Evolutionary conservation across 92 coral and sea anemone species (phyloP), one percentile per base, ranked within the genome.

Genomic region (Blastomussa wellsi): DNA sequence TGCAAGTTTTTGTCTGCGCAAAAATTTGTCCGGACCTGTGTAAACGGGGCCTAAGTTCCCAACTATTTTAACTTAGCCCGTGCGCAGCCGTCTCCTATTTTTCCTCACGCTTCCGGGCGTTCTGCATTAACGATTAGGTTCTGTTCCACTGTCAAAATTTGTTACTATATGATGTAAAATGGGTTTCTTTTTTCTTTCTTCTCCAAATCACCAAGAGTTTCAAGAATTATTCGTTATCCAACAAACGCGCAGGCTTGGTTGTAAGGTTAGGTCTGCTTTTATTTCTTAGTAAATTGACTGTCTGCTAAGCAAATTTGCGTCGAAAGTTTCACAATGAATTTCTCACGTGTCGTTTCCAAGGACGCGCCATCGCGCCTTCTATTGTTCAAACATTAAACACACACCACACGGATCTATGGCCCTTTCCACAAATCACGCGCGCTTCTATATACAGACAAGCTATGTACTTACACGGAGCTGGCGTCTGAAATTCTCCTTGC

Each of bases 401-500:
- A 36, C 55, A 22, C 11, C 83, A 38, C 20, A n/a, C n/a, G n/a
- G 52, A 52, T 13, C 2, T 33, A 31, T 53, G 20, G 10, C 26
- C 49, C 8, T 20, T 10, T 35, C 22, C 1, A 71, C 1, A 82
- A 38, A 60, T 19, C 2, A n/a, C 33, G 26, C 4, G 15, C 32
- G 36, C 2, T 31, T 42, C 57, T 20, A 26, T 59, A 51, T 16
- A n/a, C n/a, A 10, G 31, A 57, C 20, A 38, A 82, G 35, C 37
- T 44, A 47, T 24, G 35, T n/a, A 53, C 86, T 77, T 88, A 94
- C 98, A 95, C 67, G 98, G 98, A 2, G 96, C 98, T 16, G 98
- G 98, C 16, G 96, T 96, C 49, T 91, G 82, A 70, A 94, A 96
- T 14, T 89, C 60, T 33, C 88, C 86, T 7, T 77, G 81, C 14